A percentile compares a stretch with the other conserved stretches of the same genome.
Evolutionary conservation across 2,888 invertebrate species (phyloP).

Genomic region (Nephrotoma flavescens): DNA sequence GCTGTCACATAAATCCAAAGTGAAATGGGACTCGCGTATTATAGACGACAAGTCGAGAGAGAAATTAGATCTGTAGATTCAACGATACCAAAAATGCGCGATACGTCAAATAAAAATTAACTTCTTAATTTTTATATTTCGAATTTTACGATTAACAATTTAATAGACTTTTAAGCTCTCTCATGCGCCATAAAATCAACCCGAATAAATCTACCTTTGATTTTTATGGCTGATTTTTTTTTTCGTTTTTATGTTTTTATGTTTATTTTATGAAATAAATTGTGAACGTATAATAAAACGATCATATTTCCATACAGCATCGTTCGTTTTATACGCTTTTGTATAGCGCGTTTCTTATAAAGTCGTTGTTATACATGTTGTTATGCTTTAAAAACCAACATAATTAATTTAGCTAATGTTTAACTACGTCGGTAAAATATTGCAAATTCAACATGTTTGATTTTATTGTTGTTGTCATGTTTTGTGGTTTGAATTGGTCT

Average conservation of each 20-base stretch:
- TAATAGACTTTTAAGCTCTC: neutral
- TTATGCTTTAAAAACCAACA: too few relatives aligned
- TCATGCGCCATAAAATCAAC: neutral
- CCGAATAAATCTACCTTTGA: neutral
- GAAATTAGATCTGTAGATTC: neutral
- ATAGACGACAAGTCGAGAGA: too few relatives aligned
- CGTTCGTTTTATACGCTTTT: neutral
- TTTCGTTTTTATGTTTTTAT: neutral
- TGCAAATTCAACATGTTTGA: too few relatives aligned
- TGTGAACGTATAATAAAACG: neutral
- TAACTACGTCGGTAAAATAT: too few relatives aligned
- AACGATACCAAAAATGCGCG: neutral
- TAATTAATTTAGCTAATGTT: too few relatives aligned
- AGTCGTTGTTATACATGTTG: too few relatives aligned
- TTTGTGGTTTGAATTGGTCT: too few relatives aligned
- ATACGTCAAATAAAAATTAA: neutral
- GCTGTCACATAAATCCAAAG: neutral
- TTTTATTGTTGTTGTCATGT: too few relatives aligned
- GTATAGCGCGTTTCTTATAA: neutral
- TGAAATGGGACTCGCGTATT: neutral
- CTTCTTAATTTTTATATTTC: neutral
- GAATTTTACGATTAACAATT: neutral
- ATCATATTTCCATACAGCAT: neutral
- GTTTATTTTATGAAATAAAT: neutral
- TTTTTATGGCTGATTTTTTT: neutral